Base-by-base conservation (phyloP, 2,888 invertebrate species). In the Drosophila dives region DNA sequence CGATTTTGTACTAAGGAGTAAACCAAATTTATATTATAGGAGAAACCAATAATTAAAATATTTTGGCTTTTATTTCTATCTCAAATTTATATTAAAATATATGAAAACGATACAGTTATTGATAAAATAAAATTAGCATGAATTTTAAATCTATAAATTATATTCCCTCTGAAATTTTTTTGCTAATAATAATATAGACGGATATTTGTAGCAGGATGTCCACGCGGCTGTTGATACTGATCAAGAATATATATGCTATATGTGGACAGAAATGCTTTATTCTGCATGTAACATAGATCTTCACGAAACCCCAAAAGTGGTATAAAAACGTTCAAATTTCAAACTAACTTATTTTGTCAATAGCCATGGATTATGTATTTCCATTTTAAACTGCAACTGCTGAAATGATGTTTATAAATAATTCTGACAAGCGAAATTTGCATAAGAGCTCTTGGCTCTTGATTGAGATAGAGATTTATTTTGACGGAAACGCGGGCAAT, bases 401-500 rank as follows among this genome's bases (percentile, higher is more conserved):
- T 23, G 7, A 45, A 45, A 15, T 45, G 15, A 23, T 23, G 15
- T 15, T 45, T 23, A 26, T 23, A 23, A 45, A 23, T 23, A 23
- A 45, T 45, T 45, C 15, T 3, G 8, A 1, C 1, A 8, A 12
- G 12, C 4, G 20, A 15, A 15, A 45, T 45, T 45, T 23, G 45
- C 45, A 45, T 23, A 15, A 38, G 5, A 8, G 15, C 12, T 7
- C 12, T 55, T 40, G 54, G 17, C 3, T 17, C 1, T 8, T 20
- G 20, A 45, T 23, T 45, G 20, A 15, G 45, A 23, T 23, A 38
- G 20, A 33, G 32, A 48, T 38, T 34, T 53, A 8, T 15, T 53
- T 49, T 34, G n/a, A 23, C n/a, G 29, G 38, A 45, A 40, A 45
- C 32, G 60, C 26, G 36, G 62, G 55, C 69, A 67, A 49, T 54